A percentile compares a stretch with the other conserved stretches of the same genome.
phyloP scores from a whole-genome alignment of 2,113 vertebrate species.

The Ivindomyrus marchei region DNA sequence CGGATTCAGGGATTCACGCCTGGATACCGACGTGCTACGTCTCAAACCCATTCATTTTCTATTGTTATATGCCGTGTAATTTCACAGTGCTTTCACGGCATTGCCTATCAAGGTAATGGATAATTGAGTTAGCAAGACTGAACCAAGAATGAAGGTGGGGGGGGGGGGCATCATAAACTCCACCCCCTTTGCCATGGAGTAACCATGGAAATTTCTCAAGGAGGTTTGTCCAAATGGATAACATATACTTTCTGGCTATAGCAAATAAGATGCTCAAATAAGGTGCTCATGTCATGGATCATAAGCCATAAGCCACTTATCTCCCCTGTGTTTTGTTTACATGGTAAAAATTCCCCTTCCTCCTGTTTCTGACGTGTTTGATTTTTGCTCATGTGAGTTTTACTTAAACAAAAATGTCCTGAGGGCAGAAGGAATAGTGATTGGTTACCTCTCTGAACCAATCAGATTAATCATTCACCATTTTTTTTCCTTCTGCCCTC shows the following conservation, averaged over 20 bases:
- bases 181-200: constrained; percentile 50
- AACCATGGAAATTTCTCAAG: constrained; percentile 49
- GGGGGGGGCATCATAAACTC: constrained; percentile 46
- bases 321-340: background rate
- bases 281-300: background rate
- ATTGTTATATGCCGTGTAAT: background rate
- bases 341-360: background rate
- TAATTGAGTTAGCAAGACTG: constrained; percentile 43
- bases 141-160: constrained; percentile 10
- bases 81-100: constrained; percentile 11
- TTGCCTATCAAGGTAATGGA: constrained; percentile 33
- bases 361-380: background rate
- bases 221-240: background rate
- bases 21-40: background rate
- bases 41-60: background rate
- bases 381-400: background rate
- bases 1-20: background rate
- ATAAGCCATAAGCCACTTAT: background rate
- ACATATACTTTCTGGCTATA: background rate
- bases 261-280: background rate
- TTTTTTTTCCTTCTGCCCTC: too few species aligned
- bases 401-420: too few species aligned
- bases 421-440: too few species aligned
- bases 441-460: too few species aligned
- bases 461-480: too few species aligned